Conservation (phyloP, 2,888 invertebrate species). For the Altica lythri region DNA sequence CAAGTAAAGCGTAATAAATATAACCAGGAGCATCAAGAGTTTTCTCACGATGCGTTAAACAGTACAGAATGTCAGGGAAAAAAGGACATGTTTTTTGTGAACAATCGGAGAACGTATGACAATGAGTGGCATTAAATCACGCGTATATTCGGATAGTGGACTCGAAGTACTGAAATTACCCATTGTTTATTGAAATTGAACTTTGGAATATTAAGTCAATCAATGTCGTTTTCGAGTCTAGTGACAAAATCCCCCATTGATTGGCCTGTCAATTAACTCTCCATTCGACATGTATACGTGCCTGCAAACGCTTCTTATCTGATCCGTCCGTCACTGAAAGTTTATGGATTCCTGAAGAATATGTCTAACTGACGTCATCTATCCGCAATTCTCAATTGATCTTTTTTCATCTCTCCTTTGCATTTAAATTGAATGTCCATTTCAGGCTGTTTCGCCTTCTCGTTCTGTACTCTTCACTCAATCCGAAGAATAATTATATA, state of each 20-base stretch:
- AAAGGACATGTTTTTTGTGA: constrained; percentile 37
- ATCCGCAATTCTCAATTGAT: constrained; percentile 52
- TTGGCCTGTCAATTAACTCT: constrained; percentile 59
- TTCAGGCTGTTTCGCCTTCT: constrained; percentile 25
- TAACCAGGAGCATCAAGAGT: constrained; percentile 34
- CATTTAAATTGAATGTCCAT: constrained; percentile 43
- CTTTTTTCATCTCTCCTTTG: constrained; percentile 40
- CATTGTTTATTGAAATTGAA: constrained; percentile 58
- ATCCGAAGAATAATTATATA: constrained; percentile 14
- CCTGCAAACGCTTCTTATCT: constrained; percentile 58
- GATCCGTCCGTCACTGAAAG: constrained; percentile 57
- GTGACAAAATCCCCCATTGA: constrained; percentile 59
- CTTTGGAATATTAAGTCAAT: constrained; percentile 57
- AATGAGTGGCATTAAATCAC: constrained; percentile 49
- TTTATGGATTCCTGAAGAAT: constrained; percentile 56
- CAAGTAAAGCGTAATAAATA: constrained; percentile 26
- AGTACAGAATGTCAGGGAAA: constrained; percentile 41
- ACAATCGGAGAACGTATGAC: constrained; percentile 40
- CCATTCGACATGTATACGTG: constrained; percentile 57
- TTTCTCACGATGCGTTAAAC: constrained; percentile 40
- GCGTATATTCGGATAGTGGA: constrained; percentile 47
- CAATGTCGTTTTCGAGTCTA: constrained; percentile 54
- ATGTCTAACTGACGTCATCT: constrained; percentile 54
- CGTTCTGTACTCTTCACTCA: constrained; percentile 13
- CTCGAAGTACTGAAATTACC: constrained; percentile 50